Evolutionary conservation across 1,140 invertebrate species (phyloP), one percentile per base, ranked within the genome.

Genomic region (Drosophila aff.): DNA sequence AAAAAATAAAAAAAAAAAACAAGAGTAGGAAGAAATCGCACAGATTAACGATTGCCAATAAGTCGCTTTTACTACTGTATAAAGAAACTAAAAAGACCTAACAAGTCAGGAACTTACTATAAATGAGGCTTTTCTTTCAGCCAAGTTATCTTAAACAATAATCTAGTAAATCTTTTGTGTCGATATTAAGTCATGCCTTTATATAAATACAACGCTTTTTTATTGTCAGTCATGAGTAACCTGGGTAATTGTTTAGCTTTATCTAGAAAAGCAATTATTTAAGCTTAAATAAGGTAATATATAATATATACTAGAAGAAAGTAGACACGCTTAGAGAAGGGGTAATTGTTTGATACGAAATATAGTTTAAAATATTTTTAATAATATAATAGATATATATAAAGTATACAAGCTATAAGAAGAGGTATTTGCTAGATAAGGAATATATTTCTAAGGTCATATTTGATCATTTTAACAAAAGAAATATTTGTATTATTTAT

Each of bases 1-100:
- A 40, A 46, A 59, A 40, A 11, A 1, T 8, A 13, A 11, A 31
- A 9, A 36, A 16, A 16, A 16, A 16, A 23, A 21, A 38, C 40
- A 38, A 23, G 49, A 63, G 28, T 57, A 52, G 58, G 66, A 71
- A 63, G 69, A 73, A 46, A 72, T 50, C 11, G 23, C 31, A 59
- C 11, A 16, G 46, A 26, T 50, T 38, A 40, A 59, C 26, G 28
- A 11, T 57, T 47, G 67, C 23, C 33, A 46, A 55, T 69, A 38
- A 44, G 40, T 26, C 7, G 13, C 23, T 23, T 38, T 63, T 49
- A 6, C 18, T 57, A 28, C 47, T 26, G 2, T 11, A 21, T 11
- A 28, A 23, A 23, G 21, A 23, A 55, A 33, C 33, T 13, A 18
- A 53, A 23, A 38, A 26, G 10, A 11, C 21, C 16, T 6, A 21